Conservation (phyloP, 92 coral and sea anemone genomes). For the Palythoa heliodiscus region DNA sequence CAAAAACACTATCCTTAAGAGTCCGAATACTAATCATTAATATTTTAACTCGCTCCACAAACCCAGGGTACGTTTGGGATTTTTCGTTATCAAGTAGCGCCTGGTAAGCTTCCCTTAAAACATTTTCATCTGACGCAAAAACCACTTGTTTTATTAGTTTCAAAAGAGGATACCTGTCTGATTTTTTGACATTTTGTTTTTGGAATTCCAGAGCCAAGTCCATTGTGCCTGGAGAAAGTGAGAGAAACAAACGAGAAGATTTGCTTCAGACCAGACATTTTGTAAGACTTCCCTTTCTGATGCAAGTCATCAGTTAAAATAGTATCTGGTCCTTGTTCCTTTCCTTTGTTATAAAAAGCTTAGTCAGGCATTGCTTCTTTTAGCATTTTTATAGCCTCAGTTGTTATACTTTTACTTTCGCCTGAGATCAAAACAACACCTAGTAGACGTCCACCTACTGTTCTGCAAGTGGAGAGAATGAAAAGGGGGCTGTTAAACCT, state of each 20-base stretch:
- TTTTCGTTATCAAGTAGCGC: slow-evolving; percentile 2
- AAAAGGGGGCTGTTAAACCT: slow-evolving; percentile 28
- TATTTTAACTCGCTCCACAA: slow-evolving; percentile 1
- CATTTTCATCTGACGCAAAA: slow-evolving; percentile 15
- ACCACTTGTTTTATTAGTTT: not conserved
- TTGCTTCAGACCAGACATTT: slow-evolving; percentile 12
- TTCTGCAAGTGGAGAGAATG: not conserved
- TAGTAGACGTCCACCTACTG: slow-evolving; percentile 14
- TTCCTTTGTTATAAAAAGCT: slow-evolving; percentile 11
- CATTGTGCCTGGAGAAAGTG: not conserved
- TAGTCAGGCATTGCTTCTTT: slow-evolving; percentile 3
- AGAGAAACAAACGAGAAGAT: slow-evolving; percentile 3
- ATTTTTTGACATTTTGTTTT: slow-evolving; percentile 11
- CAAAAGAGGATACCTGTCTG: slow-evolving; percentile 22
- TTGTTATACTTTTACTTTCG: slow-evolving; percentile 11
- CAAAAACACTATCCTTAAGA: slow-evolving; percentile 22
- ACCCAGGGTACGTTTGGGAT: not conserved
- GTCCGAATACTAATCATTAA: not conserved
- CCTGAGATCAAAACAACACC: slow-evolving; percentile 38
- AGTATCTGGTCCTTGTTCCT: slow-evolving; percentile 8
- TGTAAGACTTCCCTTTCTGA: slow-evolving; percentile 10
- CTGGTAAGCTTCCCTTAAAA: not conserved
- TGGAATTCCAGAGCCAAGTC: slow-evolving; percentile 33
- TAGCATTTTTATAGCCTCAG: slow-evolving; percentile 8
- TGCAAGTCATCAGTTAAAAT: slow-evolving; percentile 18